Evolutionary conservation across 2,113 vertebrate species (phyloP).

Genomic region (Alces alces): DNA sequence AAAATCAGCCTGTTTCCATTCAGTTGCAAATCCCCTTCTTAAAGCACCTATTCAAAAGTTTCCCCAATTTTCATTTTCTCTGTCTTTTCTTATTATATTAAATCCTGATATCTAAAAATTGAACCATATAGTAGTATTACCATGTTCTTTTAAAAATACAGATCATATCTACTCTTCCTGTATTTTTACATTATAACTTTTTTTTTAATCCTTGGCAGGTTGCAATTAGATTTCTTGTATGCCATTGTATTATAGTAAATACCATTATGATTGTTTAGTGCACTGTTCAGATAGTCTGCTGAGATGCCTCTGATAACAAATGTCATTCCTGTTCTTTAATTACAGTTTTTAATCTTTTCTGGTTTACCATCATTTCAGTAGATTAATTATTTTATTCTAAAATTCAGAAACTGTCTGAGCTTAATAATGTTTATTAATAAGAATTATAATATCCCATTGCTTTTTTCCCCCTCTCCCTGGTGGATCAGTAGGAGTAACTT

Average conservation of each 20-base stretch:
- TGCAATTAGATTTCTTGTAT: conserved; percentile 71
- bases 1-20: conserved; percentile 73
- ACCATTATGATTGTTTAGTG: conserved; percentile 68
- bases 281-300: conserved; percentile 68
- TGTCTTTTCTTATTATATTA: conserved; percentile 75
- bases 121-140: conserved; percentile 61
- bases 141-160: conserved; percentile 62
- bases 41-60: conserved; percentile 69
- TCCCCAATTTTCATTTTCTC: conserved; percentile 79
- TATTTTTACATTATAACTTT: conserved; percentile 68
- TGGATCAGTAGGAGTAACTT: neutral
- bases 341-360: conserved; percentile 77
- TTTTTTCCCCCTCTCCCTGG: accelerated
- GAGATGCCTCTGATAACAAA: conserved; percentile 66
- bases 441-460: conserved; percentile 38
- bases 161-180: conserved; percentile 68
- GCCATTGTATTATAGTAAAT: conserved; percentile 77
- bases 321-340: conserved; percentile 74
- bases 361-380: conserved; percentile 73
- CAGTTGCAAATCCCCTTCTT: conserved; percentile 74
- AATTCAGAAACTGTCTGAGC: conserved; percentile 45
- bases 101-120: conserved; percentile 72
- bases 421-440: conserved; percentile 74
- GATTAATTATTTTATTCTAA: conserved; percentile 76
- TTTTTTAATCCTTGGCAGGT: conserved; percentile 61